A percentile compares a stretch with the other conserved stretches of the same genome.
These are phyloP conservation scores for Drosophila conformis DNA, from an alignment of 2,888 invertebrate genomes.

Conservation along the genomic window DNA sequence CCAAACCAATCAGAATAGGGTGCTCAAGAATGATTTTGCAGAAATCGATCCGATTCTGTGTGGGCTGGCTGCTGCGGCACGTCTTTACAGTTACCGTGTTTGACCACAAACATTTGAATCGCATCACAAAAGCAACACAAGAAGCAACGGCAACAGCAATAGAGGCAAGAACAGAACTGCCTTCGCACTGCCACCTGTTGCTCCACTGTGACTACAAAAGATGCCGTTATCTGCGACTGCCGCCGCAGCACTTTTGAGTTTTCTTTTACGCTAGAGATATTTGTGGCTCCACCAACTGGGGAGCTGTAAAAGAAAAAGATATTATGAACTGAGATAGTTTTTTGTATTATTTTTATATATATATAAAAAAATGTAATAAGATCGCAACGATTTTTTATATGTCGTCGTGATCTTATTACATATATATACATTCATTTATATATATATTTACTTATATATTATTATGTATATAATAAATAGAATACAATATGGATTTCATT, in stretches of 20 bases:
- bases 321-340: not conserved
- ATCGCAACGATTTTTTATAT: not conserved
- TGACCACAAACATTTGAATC: conserved; percentile 70
- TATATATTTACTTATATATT: not conserved
- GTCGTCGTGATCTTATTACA: too few relatives aligned
- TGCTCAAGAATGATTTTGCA: conserved; percentile 22
- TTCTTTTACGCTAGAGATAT: conserved; percentile 22
- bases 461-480: not conserved
- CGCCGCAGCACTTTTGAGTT: conserved; percentile 48
- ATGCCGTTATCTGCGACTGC: conserved; percentile 43
- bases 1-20: not conserved
- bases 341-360: not conserved
- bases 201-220: conserved; percentile 45
- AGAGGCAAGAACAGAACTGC: conserved; percentile 24
- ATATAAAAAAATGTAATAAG: not conserved
- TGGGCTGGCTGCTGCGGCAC: conserved; percentile 24
- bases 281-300: not conserved
- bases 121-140: conserved; percentile 22
- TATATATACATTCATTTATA: too few relatives aligned
- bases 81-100: conserved; percentile 66
- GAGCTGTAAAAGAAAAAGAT: not conserved
- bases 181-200: conserved; percentile 56
- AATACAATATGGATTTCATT: not conserved
- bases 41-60: conserved; percentile 34
- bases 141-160: conserved; percentile 9